Conservation (phyloP, 92 coral and sea anemone species). For the Bergia sp. region DNA sequence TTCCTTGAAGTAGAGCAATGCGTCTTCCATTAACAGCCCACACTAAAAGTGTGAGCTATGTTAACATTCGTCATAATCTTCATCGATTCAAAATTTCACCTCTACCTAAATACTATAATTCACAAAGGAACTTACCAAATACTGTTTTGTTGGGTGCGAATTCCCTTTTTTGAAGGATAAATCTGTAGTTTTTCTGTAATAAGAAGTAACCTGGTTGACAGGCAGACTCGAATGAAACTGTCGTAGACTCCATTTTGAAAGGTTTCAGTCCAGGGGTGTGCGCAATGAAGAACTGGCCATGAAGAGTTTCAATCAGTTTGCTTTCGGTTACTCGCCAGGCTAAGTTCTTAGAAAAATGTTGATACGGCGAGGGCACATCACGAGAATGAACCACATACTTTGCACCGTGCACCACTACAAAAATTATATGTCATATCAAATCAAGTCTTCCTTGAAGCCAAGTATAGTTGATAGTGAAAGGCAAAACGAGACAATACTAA, state of each 20-base stretch:
- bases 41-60: too few relatives aligned
- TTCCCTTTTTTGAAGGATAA: conserved; percentile 4
- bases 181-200: conserved; percentile 22
- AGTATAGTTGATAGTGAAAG: too few relatives aligned
- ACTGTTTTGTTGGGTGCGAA: conserved; percentile 4
- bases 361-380: background rate
- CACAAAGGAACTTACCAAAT: conserved; percentile 11
- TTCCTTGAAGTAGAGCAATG: too few relatives aligned
- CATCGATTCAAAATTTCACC: too few relatives aligned
- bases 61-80: too few relatives aligned
- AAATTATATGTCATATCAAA: background rate
- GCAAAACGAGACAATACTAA: too few relatives aligned
- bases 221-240: conserved; percentile 27
- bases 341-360: background rate
- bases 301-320: background rate
- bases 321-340: conserved; percentile 29
- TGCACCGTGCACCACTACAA: conserved; percentile 35
- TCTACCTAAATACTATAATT: background rate
- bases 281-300: conserved; percentile 16
- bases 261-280: conserved; percentile 33
- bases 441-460: background rate
- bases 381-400: conserved; percentile 19
- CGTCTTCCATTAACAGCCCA: too few relatives aligned
- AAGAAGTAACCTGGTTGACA: conserved; percentile 38
- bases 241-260: background rate